Conservation (phyloP, 2,113 vertebrate species). For the Xyliphius kryptos region DNA sequence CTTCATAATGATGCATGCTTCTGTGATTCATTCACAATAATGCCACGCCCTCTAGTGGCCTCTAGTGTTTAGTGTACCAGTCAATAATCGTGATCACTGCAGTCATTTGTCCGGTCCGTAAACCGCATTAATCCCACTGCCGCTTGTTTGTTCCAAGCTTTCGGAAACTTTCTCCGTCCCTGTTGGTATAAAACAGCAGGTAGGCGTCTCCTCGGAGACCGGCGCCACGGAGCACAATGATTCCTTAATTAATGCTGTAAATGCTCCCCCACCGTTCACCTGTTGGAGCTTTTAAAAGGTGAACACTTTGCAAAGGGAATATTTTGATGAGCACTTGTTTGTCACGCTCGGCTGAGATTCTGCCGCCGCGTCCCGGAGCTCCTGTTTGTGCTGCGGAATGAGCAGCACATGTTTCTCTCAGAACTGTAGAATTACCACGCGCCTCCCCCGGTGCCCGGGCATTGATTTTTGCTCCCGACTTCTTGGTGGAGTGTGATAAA, state of each 20-base stretch:
- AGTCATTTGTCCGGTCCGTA: too few species aligned
- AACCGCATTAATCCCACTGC: neutral
- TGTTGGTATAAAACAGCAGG: neutral
- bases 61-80: too few species aligned
- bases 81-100: neutral
- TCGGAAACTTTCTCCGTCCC: neutral
- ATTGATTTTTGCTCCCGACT: conserved; percentile 17
- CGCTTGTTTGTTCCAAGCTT: neutral
- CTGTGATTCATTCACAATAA: too few species aligned
- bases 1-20: too few species aligned
- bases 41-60: too few species aligned
- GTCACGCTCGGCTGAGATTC: neutral
- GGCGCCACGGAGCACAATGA: too few species aligned
- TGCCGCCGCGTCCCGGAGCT: too few species aligned
- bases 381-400: too few species aligned
- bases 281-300: neutral
- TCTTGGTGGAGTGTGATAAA: conserved; percentile 11
- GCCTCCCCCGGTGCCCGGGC: neutral
- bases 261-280: neutral
- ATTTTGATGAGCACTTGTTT: neutral
- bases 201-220: neutral
- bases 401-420: too few species aligned
- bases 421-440: conserved; percentile 6
- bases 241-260: neutral
- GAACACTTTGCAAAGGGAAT: neutral